phyloP scores from a whole-genome alignment of 2,888 invertebrate species.

The Xiphydria camelus region DNA sequence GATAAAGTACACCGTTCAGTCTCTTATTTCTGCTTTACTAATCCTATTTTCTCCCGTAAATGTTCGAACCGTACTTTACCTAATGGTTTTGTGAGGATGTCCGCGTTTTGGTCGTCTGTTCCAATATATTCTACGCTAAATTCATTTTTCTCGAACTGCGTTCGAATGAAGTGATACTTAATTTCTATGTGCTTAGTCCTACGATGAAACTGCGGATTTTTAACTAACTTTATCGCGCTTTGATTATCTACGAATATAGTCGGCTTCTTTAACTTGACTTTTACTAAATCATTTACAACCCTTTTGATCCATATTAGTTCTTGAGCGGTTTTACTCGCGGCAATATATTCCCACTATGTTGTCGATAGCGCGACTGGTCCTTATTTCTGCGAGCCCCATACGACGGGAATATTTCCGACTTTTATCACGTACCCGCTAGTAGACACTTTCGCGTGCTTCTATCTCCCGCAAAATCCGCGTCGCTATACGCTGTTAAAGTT shows the following conservation, averaged over 20 bases:
- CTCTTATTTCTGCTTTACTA: constrained; percentile 2
- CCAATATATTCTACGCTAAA: not conserved
- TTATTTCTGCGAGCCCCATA: not conserved
- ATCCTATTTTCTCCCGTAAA: not conserved
- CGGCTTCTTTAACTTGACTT: not conserved
- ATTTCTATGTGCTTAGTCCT: constrained; percentile 21
- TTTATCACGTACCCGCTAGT: too few relatives aligned
- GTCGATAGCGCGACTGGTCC: constrained; percentile 18
- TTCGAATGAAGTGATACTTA: constrained; percentile 16
- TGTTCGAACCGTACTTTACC: constrained; percentile 7
- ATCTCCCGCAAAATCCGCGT: too few relatives aligned
- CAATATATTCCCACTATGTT: constrained; percentile 21
- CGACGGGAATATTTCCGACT: too few relatives aligned
- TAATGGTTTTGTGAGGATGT: constrained; percentile 14
- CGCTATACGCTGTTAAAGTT: too few relatives aligned
- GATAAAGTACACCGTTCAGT: not conserved
- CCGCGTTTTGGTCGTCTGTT: constrained; percentile 1
- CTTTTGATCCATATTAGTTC: constrained; percentile 19
- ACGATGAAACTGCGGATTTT: constrained; percentile 15
- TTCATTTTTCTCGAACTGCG: constrained; percentile 6
- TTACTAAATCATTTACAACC: constrained; percentile 9
- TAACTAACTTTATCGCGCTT: constrained; percentile 19
- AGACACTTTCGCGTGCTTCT: too few relatives aligned
- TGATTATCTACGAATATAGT: constrained; percentile 17
- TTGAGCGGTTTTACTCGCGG: constrained; percentile 14